Base-by-base conservation (phyloP, 2,113 vertebrate species). In the Bubo bubo region DNA sequence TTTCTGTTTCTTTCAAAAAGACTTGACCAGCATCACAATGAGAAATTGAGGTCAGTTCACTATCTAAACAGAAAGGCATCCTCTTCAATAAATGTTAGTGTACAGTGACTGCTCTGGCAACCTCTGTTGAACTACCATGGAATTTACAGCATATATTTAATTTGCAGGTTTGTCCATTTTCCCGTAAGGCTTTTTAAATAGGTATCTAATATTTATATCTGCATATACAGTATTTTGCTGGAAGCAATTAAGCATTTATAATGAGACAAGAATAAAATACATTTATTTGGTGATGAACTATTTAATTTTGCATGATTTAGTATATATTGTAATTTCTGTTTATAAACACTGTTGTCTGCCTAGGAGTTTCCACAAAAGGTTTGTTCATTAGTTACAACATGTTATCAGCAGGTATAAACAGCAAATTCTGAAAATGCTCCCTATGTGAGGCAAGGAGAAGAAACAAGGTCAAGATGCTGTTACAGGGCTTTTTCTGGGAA, bases 261-360 rank as follows among this genome's bases (percentile, higher is more conserved):
- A 92, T 68, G 73, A 95, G 88, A 71, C 68, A 95, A 85, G 66
- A 94, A 56, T 72, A 85, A 95, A 93, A 72, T 41, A n/a, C 58
- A n/a, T 87, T 86, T 75, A 49, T 79, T 80, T 70, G 55, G 30
- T 59, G 50, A 13, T 22, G 60, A 37, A 20, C 19, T n/a, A 3
- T 86, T 95, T 60, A 14, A 14, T 84, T 87, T 67, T 24, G 56
- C 81, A 41, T 53, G 72, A 75, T 85, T 90, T 32, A 63, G 43
- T 20, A 8, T 7, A 2, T 8, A 23, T 20, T 76, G 53, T 64
- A 34, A 79, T 55, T 91, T 52, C 87, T 82, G 79, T 56, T 79
- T 79, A 39, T 45, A 75, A 94, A 52, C 62, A 4, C 52, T 24
- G 37, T 10, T 62, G 67, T 27, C 70, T 24, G 18, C 73, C 37